Percentiles rank a stretch among this genome's conserved stretches.
phyloP scores from a whole-genome alignment of 2,888 invertebrate genomes.

The Calliopum simillimum region DNA sequence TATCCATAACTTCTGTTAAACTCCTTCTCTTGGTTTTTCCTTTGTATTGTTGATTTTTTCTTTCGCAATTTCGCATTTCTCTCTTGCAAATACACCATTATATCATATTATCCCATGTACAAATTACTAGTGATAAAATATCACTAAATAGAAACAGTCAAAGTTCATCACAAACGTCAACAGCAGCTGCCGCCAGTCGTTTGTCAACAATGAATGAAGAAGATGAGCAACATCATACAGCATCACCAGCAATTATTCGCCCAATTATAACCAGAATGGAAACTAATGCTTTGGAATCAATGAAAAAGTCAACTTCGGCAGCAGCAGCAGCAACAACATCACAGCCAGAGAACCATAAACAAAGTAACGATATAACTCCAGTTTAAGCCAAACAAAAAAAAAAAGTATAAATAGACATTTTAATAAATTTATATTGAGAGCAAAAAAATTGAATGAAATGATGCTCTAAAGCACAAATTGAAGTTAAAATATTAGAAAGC shows the following conservation, averaged over 20 bases:
- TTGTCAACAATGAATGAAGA: slow-evolving; percentile 89
- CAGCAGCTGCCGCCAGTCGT: slow-evolving; percentile 62
- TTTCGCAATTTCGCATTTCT: too few species aligned
- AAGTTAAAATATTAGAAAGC: not conserved
- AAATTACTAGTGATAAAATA: slow-evolving; percentile 18
- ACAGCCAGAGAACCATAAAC: slow-evolving; percentile 36
- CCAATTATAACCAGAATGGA: slow-evolving; percentile 18
- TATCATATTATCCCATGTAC: too few species aligned
- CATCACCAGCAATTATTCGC: not conserved
- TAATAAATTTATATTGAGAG: not conserved
- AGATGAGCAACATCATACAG: slow-evolving; percentile 73
- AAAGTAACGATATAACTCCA: slow-evolving; percentile 53
- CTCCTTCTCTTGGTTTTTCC: too few species aligned
- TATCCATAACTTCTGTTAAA: too few species aligned
- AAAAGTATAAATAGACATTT: too few species aligned
- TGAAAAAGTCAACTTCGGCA: slow-evolving; percentile 1
- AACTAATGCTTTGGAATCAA: not conserved
- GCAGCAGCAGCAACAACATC: slow-evolving; percentile 32
- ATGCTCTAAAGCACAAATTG: slow-evolving; percentile 2
- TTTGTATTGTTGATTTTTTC: too few species aligned
- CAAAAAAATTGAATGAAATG: not conserved
- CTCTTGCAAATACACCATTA: too few species aligned
- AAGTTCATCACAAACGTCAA: not conserved
- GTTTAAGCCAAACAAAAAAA: slow-evolving; percentile 48
- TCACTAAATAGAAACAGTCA: slow-evolving; percentile 10